Evolutionary conservation across 2,797 vertebrate species (phyloP).

Genomic region (Danio kyathit): DNA sequence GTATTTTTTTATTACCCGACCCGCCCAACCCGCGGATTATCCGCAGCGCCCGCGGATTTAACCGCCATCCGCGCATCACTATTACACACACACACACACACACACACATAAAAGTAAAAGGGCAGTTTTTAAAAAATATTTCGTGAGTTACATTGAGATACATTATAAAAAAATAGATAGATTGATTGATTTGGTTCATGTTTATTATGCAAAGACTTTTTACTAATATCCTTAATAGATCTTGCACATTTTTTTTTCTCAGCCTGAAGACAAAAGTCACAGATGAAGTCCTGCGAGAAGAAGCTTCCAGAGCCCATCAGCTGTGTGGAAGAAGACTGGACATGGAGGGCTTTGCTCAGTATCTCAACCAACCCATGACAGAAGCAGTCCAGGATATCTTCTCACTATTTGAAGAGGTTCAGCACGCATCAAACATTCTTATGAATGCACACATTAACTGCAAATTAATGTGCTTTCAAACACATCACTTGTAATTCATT

Average conservation of each 20-base stretch:
- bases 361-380: conserved; percentile 82
- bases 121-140: too few relatives aligned
- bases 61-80: too few relatives aligned
- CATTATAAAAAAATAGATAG: too few relatives aligned
- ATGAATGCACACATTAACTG: background rate
- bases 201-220: too few relatives aligned
- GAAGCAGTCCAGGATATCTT: conserved; percentile 83
- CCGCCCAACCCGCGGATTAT: too few relatives aligned
- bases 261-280: conserved; percentile 85
- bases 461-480: background rate
- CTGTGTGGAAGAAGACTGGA: conserved; percentile 71
- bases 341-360: conserved; percentile 82
- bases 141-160: too few relatives aligned
- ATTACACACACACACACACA: too few relatives aligned
- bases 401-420: conserved; percentile 89
- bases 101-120: too few relatives aligned
- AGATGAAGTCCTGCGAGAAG: conserved; percentile 77
- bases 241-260: conserved; percentile 1
- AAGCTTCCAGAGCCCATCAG: conserved; percentile 75
- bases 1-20: too few relatives aligned
- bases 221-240: too few relatives aligned
- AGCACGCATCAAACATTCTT: background rate
- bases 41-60: too few relatives aligned
- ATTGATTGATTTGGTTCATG: too few relatives aligned
- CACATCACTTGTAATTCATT: background rate